phyloP scores from a whole-genome alignment of 2,113 vertebrate genomes.

The Lathamus discolor region DNA sequence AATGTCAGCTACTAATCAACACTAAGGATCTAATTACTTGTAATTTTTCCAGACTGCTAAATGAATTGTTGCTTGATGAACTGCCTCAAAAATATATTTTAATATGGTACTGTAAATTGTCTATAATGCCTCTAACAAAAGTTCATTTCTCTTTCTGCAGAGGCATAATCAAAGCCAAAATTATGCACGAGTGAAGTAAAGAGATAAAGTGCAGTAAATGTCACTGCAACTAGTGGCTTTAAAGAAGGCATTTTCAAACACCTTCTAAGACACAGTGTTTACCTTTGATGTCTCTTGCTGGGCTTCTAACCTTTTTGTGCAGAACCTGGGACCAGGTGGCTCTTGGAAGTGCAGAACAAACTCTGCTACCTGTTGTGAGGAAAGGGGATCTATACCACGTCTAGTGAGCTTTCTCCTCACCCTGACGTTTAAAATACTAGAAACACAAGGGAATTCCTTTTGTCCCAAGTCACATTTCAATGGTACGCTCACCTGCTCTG shows the following conservation, averaged over 20 bases:
- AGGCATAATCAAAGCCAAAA: not conserved
- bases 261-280: not conserved
- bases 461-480: not conserved
- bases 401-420: not conserved
- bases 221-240: not conserved
- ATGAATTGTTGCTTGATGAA: constrained; percentile 29
- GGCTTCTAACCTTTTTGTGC: not conserved
- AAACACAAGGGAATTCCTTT: not conserved
- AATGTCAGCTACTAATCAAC: constrained; percentile 29
- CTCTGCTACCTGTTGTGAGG: not conserved
- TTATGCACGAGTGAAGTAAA: not conserved
- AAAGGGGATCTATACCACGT: not conserved
- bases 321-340: not conserved
- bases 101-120: not conserved
- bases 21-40: constrained; percentile 27
- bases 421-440: not conserved
- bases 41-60: constrained; percentile 15
- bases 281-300: not conserved
- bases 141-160: not conserved
- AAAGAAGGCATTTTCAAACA: not conserved
- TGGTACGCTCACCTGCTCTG: not conserved
- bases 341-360: not conserved
- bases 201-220: not conserved
- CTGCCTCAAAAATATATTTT: not conserved
- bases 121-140: not conserved